Conservation (phyloP, 37 sponge, comb jelly and placozoan genomes). For the Mnemiopsis leidyi region DNA sequence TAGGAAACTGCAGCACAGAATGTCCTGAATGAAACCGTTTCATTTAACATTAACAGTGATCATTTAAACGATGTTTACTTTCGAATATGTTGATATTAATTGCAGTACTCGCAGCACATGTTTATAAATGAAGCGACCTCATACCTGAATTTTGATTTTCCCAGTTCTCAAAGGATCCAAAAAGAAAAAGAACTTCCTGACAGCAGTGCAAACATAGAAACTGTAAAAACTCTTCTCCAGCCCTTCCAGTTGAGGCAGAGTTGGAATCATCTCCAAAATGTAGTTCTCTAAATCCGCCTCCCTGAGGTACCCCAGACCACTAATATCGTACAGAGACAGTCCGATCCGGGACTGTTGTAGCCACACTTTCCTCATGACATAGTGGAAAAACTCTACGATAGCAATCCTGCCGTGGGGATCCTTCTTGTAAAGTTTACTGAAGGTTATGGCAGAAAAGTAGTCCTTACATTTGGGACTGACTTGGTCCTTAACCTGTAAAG, state of each 20-base stretch:
- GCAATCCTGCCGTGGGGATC: conserved; percentile 73
- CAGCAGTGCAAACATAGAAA: conserved; percentile 99
- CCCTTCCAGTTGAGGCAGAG: conserved; percentile 88
- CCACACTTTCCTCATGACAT: conserved; percentile 85
- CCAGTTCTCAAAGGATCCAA: conserved; percentile 93
- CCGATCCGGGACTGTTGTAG: conserved; percentile 77
- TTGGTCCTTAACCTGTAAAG: conserved; percentile 50
- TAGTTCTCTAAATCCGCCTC: conserved; percentile 97
- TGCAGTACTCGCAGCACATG: no score
- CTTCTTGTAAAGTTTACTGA: conserved; percentile 50
- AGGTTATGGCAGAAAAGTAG: conserved; percentile 75
- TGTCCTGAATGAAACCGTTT: conserved; percentile 74
- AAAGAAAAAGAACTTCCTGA: conserved; percentile 97
- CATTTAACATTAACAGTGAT: background rate
- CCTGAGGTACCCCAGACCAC: conserved; percentile 84
- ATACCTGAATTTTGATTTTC: conserved; percentile 65
- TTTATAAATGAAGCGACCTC: background rate
- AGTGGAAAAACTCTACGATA: conserved; percentile 83
- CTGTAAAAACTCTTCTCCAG: conserved; percentile 96
- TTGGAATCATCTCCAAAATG: conserved; percentile 95
- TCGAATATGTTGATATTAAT: no score
- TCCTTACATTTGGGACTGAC: conserved; percentile 66
- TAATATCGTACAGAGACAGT: conserved; percentile 85
- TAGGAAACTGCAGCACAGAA: conserved; percentile 89
- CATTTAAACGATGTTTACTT: no score